Conservation (phyloP, 30 jellyfish, hydroid and myxozoan species). For the Aurelia aurita region DNA sequence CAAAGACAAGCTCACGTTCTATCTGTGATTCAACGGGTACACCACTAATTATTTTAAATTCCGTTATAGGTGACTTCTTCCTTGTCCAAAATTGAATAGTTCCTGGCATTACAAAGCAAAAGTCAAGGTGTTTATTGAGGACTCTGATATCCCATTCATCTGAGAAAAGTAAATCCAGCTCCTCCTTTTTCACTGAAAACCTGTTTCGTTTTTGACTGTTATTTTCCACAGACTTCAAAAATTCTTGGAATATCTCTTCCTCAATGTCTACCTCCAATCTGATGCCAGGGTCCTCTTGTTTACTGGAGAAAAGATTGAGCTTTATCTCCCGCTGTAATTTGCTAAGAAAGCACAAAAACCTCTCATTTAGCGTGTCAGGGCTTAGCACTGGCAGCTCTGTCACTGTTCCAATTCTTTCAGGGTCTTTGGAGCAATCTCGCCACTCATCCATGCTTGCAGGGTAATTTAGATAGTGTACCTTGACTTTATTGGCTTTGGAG, state of each 20-base stretch:
- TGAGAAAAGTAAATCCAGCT: not conserved
- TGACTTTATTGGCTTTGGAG: not conserved
- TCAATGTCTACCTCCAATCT: not conserved
- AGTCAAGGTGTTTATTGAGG: not conserved
- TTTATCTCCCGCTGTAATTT: not conserved
- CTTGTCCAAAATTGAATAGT: not conserved
- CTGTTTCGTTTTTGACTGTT: not conserved
- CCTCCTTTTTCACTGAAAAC: not conserved
- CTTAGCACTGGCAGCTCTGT: not conserved
- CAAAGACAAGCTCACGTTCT: not conserved
- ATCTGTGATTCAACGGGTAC: not conserved
- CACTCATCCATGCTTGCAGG: slow-evolving; percentile 12
- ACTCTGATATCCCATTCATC: slow-evolving; percentile 8
- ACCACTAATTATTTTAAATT: not conserved
- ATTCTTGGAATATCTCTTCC: not conserved
- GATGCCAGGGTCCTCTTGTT: not conserved
- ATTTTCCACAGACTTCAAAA: not conserved
- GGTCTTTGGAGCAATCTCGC: not conserved
- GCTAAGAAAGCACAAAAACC: not conserved
- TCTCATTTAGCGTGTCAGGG: not conserved
- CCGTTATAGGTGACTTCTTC: not conserved
- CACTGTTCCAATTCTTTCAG: not conserved
- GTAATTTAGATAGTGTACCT: not conserved
- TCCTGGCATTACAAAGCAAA: not conserved
- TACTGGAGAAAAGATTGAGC: not conserved